These are phyloP conservation scores for Bombus balteatus DNA, from an alignment of 1,140 invertebrate species.

Conservation along the genomic window DNA sequence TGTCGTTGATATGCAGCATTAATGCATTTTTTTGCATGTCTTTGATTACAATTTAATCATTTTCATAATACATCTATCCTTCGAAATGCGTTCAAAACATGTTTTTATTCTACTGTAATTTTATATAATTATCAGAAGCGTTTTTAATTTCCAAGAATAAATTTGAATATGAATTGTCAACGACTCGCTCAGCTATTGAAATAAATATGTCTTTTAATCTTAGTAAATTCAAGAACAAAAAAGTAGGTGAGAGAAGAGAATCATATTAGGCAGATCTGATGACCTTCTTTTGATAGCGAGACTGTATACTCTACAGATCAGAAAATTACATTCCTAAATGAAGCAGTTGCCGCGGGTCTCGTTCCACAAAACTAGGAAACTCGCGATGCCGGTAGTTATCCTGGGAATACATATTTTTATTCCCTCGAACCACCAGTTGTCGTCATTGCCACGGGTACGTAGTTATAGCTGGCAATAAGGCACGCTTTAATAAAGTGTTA, in stretches of 20 bases:
- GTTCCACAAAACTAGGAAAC: slow-evolving; percentile 28
- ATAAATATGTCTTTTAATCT: neutral
- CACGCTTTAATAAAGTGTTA: neutral
- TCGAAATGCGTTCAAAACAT: neutral
- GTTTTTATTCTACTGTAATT: neutral
- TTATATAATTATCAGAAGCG: neutral
- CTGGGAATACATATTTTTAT: slow-evolving; percentile 30
- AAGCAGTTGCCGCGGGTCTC: slow-evolving; percentile 1
- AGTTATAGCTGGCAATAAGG: neutral
- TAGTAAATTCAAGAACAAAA: neutral
- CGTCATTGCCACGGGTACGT: neutral
- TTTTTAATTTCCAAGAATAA: neutral
- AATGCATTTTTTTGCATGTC: neutral
- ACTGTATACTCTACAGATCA: neutral
- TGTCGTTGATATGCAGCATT: too few species aligned
- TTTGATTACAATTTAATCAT: neutral
- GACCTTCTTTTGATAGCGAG: neutral
- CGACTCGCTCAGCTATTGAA: neutral
- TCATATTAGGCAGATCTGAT: slow-evolving; percentile 13
- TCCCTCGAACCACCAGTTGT: neutral
- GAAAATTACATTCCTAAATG: slow-evolving; percentile 20
- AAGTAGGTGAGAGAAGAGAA: neutral
- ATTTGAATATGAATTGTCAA: neutral
- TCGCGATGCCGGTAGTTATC: neutral
- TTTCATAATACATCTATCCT: neutral